Evolutionary conservation across 2,113 vertebrate species (phyloP), one percentile per base, ranked within the genome.

Genomic region (Ailuropoda melanoleuca): DNA sequence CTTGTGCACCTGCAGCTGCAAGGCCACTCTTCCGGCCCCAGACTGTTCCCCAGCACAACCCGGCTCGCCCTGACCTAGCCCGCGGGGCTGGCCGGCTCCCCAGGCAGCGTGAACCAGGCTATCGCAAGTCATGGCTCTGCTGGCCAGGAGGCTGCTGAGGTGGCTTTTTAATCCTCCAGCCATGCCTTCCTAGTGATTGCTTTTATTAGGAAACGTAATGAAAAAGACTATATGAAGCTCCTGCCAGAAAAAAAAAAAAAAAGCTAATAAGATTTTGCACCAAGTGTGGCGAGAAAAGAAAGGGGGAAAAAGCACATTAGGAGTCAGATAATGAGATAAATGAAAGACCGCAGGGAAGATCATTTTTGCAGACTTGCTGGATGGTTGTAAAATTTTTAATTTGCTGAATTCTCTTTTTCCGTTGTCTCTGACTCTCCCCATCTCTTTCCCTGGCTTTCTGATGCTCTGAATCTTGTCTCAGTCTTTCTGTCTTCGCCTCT

Each of bases 181-280:
- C 75, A 26, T 95, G 96, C 95, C 77, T 19, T 95, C 94, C 92
- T 97, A 43, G 96, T 98, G 98, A 98, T 98, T 97, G 97, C 97
- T 98, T 98, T 98, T 98, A 98, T 98, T 98, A 98, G 98, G 86
- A 98, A 98, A 98, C 97, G 98, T 98, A 98, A 98, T 98, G 98
- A 98, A 98, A 97, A 97, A 98, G 97, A 97, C 97, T 97, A 89
- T 98, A 97, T 97, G 95, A 98, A 98, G 96, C 97, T 97, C 97
- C 85, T 97, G 97, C 97, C 97, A 97, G 93, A 80, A 75, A 81
- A 80, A 58, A 91, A 56, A 89, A 95, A 96, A 97, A 97, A 97
- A 97, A 97, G 58, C 97, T 98, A 98, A 98, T 98, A 98, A 98
- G 98, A 97, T 98, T 97, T 97, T 95, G 95, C 92, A 97, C 97